Percentiles rank a stretch among this genome's conserved stretches.
These are phyloP conservation scores for Teleogryllus occipitalis DNA, from an alignment of 1,140 invertebrate species.

Conservation along the genomic window DNA sequence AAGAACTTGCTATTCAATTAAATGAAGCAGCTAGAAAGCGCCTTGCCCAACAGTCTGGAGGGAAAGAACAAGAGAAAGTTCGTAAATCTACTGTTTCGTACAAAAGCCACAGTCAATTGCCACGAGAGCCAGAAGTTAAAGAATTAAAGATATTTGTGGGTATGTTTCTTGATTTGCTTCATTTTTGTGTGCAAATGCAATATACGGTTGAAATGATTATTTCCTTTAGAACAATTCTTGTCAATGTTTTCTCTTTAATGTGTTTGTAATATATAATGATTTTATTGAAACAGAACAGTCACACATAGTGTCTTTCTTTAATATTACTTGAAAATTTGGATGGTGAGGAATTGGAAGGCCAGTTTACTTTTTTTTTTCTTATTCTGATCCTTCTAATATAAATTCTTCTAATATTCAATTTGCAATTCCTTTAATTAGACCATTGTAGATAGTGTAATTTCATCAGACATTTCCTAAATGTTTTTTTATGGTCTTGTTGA, in stretches of 20 bases:
- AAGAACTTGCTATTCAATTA: conserved; percentile 80
- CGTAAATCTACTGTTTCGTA: conserved; percentile 94
- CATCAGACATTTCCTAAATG: neutral
- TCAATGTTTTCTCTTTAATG: too few relatives aligned
- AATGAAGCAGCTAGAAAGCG: conserved; percentile 90
- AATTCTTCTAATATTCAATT: too few relatives aligned
- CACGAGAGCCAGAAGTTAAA: conserved; percentile 85
- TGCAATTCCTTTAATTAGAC: neutral
- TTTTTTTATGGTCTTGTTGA: neutral
- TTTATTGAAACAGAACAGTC: too few relatives aligned
- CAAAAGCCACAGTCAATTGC: conserved; percentile 85
- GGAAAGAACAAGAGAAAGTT: conserved; percentile 81
- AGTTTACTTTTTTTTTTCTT: too few relatives aligned
- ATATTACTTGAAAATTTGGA: too few relatives aligned
- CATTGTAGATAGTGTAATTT: neutral
- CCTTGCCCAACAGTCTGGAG: conserved; percentile 75
- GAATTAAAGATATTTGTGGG: conserved; percentile 93
- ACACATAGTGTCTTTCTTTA: too few relatives aligned
- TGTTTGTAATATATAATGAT: too few relatives aligned
- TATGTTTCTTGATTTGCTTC: conserved; percentile 29
- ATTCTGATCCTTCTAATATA: too few relatives aligned
- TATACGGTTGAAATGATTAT: too few relatives aligned
- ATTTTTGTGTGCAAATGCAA: too few relatives aligned
- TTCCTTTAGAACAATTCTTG: too few relatives aligned
- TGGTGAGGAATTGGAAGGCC: too few relatives aligned